Conservation (phyloP, 2,888 invertebrate genomes). For the Mythimna albipuncta region DNA sequence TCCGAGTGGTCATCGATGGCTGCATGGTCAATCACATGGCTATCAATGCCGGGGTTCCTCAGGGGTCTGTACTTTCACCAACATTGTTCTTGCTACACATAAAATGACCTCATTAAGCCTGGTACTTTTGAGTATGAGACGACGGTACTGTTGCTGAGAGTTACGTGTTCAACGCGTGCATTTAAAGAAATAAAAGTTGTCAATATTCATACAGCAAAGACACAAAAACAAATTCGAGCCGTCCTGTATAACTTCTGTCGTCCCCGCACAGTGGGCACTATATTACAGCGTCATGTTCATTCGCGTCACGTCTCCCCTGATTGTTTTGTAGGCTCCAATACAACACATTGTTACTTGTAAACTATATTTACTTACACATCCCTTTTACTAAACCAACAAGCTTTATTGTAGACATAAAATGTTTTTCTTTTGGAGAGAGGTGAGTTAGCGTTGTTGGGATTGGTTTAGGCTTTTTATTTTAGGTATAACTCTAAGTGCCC, state of each 20-base stretch:
- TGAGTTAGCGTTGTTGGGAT: slow-evolving; percentile 1
- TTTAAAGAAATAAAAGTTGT: neutral
- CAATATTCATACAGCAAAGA: neutral
- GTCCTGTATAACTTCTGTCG: slow-evolving; percentile 11
- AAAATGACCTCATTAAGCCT: no score
- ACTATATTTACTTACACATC: slow-evolving; percentile 64
- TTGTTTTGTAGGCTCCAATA: slow-evolving; percentile 76
- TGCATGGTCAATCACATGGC: no score
- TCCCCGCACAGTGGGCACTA: neutral
- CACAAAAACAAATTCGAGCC: no score
- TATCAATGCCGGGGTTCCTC: no score
- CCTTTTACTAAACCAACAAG: slow-evolving; percentile 26
- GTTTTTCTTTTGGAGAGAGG: neutral
- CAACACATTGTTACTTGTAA: slow-evolving; percentile 72
- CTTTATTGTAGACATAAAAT: slow-evolving; percentile 34
- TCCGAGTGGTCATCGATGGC: no score
- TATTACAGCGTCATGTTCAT: slow-evolving; percentile 33
- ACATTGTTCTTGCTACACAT: no score
- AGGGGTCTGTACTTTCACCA: no score
- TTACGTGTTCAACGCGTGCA: no score
- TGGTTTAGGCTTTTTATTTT: neutral
- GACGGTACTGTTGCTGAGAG: no score
- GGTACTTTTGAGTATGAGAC: no score
- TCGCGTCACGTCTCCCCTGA: slow-evolving; percentile 71
- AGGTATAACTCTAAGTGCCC: no score